These are phyloP conservation scores for Melinaea menophilus DNA, from an alignment of 2,888 invertebrate species.

Conservation along the genomic window DNA sequence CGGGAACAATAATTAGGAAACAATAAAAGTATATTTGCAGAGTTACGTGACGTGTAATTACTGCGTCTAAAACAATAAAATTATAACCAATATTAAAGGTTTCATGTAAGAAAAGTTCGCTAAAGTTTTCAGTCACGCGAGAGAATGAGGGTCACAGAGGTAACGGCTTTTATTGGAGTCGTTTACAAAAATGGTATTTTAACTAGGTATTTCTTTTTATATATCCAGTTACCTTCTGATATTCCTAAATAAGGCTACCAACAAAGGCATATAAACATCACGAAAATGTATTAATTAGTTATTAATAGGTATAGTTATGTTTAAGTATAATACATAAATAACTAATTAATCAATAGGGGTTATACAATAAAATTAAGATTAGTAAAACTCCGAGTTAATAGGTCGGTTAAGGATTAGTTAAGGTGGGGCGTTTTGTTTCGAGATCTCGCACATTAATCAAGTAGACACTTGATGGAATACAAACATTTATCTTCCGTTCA, in stretches of 20 bases:
- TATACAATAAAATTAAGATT: slow-evolving; percentile 18
- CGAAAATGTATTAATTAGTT: no score
- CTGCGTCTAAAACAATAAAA: slow-evolving; percentile 22
- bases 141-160: slow-evolving; percentile 21
- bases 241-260: no score
- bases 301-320: slow-evolving; percentile 16
- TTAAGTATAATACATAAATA: neutral
- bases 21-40: slow-evolving; percentile 2
- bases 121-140: slow-evolving; percentile 29
- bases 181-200: slow-evolving; percentile 9
- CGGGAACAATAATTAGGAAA: neutral
- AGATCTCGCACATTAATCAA: slow-evolving; percentile 60
- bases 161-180: slow-evolving; percentile 20
- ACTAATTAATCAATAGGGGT: neutral
- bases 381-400: slow-evolving; percentile 22
- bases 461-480: slow-evolving; percentile 62
- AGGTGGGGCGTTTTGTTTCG: slow-evolving; percentile 43
- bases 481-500: slow-evolving; percentile 60
- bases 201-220: slow-evolving; percentile 8
- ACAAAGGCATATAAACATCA: no score
- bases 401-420: slow-evolving; percentile 27
- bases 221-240: neutral
- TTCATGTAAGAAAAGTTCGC: slow-evolving; percentile 23
- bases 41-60: slow-evolving; percentile 12
- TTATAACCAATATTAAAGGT: slow-evolving; percentile 20